A percentile compares a stretch with the other conserved stretches of the same genome.
Conservation (phyloP, 1,140 invertebrate species). For the Venustaconcha ellipsiformis region DNA sequence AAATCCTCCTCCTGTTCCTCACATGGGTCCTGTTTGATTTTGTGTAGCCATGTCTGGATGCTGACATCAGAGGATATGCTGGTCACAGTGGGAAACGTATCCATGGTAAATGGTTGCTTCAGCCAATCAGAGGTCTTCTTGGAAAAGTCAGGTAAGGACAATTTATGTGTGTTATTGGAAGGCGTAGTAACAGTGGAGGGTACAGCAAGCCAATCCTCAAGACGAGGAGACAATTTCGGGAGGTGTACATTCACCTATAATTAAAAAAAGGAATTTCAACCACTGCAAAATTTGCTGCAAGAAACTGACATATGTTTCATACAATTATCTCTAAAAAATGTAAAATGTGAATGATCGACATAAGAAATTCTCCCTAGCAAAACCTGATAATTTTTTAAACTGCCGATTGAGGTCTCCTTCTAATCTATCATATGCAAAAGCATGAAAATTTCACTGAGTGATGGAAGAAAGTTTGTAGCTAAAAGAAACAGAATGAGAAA, state of each 20-base stretch:
- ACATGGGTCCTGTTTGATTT: conserved; percentile 26
- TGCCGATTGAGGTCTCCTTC: too few species aligned
- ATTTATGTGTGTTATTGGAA: background rate
- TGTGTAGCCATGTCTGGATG: conserved; percentile 29
- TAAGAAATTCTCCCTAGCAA: too few species aligned
- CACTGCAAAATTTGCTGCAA: too few species aligned
- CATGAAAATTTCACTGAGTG: too few species aligned
- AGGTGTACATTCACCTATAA: conserved; percentile 28
- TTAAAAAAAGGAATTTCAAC: background rate
- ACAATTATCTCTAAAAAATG: too few species aligned
- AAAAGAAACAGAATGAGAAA: too few species aligned
- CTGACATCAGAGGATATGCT: conserved; percentile 32
- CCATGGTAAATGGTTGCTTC: conserved; percentile 11
- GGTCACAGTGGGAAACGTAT: background rate
- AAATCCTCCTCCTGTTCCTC: conserved; percentile 32
- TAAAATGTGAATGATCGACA: too few species aligned
- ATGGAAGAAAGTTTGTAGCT: too few species aligned
- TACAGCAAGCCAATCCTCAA: conserved; percentile 24
- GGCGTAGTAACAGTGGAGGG: background rate
- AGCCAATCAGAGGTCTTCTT: conserved; percentile 32
- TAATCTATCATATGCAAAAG: too few species aligned
- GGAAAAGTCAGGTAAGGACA: conserved; percentile 19
- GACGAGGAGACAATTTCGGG: conserved; percentile 18
- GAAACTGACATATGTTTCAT: too few species aligned
- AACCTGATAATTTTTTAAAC: too few species aligned